These are phyloP conservation scores for Sinosuthora webbiana DNA, from an alignment of 2,113 vertebrate genomes.

Conservation along the genomic window DNA sequence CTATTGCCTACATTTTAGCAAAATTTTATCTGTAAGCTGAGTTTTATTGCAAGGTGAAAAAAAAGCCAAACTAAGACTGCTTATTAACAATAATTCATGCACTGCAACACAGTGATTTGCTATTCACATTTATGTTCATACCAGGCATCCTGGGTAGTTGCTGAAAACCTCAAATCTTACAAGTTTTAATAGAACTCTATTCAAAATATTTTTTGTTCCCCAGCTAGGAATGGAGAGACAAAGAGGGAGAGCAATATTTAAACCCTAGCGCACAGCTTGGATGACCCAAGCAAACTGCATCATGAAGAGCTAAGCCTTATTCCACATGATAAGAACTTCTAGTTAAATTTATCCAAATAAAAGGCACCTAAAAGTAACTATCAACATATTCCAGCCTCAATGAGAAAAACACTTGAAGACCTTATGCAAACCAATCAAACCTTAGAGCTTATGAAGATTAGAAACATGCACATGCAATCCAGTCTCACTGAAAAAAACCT, in stretches of 20 bases:
- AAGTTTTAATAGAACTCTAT: background rate
- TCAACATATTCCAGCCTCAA: background rate
- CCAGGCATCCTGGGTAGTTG: background rate
- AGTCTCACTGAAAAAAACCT: background rate
- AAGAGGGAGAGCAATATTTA: background rate
- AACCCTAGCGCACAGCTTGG: background rate
- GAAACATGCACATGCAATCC: rapidly evolving
- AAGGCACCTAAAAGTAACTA: background rate
- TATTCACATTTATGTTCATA: background rate
- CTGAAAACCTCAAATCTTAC: background rate
- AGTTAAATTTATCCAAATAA: background rate
- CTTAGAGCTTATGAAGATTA: background rate
- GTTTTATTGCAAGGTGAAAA: background rate
- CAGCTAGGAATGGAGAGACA: background rate
- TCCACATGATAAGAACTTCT: background rate
- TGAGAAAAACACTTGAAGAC: background rate
- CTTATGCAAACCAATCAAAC: background rate
- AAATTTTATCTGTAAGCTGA: background rate
- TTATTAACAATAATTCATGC: conserved; percentile 1
- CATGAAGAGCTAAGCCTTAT: background rate
- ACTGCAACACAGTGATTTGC: background rate
- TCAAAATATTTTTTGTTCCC: background rate
- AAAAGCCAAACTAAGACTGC: background rate
- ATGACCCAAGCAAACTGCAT: background rate
- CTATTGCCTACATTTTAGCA: background rate